Evolutionary conservation across 2,888 invertebrate species (phyloP).

Genomic region (Clivina fossor): DNA sequence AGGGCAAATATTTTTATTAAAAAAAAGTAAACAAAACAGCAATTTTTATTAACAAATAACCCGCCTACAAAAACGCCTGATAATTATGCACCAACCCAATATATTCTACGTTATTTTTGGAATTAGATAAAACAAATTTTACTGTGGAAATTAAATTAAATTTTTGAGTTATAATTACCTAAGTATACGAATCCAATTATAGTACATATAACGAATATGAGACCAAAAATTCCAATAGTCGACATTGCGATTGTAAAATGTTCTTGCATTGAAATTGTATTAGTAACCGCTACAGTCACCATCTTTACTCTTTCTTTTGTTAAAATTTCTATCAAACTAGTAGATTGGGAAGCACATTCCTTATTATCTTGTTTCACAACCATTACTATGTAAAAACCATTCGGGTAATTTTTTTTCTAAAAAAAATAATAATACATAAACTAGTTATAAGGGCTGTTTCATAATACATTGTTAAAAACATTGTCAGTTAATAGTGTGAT

Average conservation of each 20-base stretch:
- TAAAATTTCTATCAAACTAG: too few species aligned
- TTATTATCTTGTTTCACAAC: constrained; percentile 70
- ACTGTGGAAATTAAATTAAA: constrained; percentile 46
- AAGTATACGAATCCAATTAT: constrained; percentile 39
- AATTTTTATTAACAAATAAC: too few species aligned
- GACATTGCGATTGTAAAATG: constrained; percentile 50
- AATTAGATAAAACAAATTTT: background rate
- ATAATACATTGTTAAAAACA: too few species aligned
- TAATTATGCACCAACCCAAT: background rate
- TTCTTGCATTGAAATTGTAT: constrained; percentile 6
- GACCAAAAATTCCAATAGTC: constrained; percentile 56
- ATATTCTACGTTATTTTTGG: background rate
- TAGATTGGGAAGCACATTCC: constrained; percentile 55
- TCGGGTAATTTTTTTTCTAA: constrained; percentile 66
- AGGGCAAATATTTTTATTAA: too few species aligned
- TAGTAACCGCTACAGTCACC: constrained; percentile 30
- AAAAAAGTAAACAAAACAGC: too few species aligned
- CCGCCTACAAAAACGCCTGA: too few species aligned
- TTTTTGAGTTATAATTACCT: constrained; percentile 30
- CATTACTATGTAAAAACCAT: constrained; percentile 78
- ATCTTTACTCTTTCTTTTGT: constrained; percentile 26
- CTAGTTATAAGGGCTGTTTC: too few species aligned
- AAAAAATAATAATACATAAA: too few species aligned
- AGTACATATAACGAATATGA: constrained; percentile 55
- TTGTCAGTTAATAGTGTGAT: too few species aligned